A percentile compares a stretch with the other conserved stretches of the same genome.
These are phyloP conservation scores for Physeter macrocephalus DNA, from an alignment of 2,113 vertebrate species.

Conservation along the genomic window DNA sequence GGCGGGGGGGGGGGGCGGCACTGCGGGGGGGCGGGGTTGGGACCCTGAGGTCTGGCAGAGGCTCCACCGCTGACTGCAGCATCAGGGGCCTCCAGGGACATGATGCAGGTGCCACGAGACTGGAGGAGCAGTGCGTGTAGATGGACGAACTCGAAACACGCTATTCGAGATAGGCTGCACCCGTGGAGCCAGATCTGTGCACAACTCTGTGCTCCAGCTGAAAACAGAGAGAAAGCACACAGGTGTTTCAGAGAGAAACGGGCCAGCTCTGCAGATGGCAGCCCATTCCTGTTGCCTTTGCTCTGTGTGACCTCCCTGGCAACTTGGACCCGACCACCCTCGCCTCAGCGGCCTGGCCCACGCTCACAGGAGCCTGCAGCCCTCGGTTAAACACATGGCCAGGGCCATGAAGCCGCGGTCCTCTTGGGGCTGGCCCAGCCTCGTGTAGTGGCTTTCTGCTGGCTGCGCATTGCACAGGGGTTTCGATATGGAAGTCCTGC, in stretches of 20 bases:
- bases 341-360: background rate
- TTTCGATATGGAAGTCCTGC: background rate
- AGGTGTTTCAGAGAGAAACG: rapidly evolving
- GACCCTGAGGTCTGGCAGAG: background rate
- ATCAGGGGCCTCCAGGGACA: background rate
- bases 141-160: background rate
- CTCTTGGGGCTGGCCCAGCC: background rate
- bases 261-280: background rate
- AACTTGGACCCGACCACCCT: rapidly evolving
- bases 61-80: rapidly evolving
- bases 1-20: background rate
- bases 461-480: rapidly evolving
- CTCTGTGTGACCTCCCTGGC: rapidly evolving
- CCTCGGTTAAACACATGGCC: rapidly evolving
- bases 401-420: rapidly evolving
- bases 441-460: background rate
- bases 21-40: no score
- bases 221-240: background rate
- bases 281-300: rapidly evolving
- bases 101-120: background rate
- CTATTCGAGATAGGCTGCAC: background rate
- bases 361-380: background rate
- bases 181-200: background rate
- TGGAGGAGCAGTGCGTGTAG: rapidly evolving
- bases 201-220: rapidly evolving